Base-by-base conservation (phyloP, 2,113 vertebrate genomes). In the Ptilorrhoa leucosticta region DNA sequence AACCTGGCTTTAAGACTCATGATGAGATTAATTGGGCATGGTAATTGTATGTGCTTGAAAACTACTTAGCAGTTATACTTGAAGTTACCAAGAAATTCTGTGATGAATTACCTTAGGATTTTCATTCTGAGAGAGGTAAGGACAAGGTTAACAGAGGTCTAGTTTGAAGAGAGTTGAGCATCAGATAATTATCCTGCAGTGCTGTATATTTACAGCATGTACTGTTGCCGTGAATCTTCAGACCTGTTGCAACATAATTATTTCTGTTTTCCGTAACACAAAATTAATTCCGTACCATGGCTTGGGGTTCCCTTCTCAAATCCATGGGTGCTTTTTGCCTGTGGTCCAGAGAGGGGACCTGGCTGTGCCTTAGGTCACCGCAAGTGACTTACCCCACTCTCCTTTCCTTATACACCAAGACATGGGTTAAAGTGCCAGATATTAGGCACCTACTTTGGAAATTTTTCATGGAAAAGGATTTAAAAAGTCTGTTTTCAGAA, bases 91-190 rank as follows among this genome's bases (percentile, higher is more conserved):
- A 83, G 90, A 92, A 61, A 79, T 95, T 90, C 60, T 77, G 12
- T 90, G 82, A 94, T 93, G 23, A 95, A 93, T 92, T 90, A 80
- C 47, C 28, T 80, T 53, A 71, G 65, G 47, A 78, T 92, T 96
- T 94, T 65, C 65, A 83, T 79, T 93, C 72, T 50, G 65, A 65
- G 47, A 78, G 71, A 82, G 83, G 53, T 72, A 86, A 91, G 72
- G 85, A 88, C 85, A 92, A 94, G 88, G 93, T 94, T 92, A 91
- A 87, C 65, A 79, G 72, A 83, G 83, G 72, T 87, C 56, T 94
- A 65, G 72, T 85, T 50, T 71, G 72, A 89, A 90, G 77, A 58
- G 40, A 72, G 50, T 63, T 83, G 47, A 93, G 53, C 76, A 78
- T 35, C 31, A 72, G 72, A 47, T 93, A 93, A 91, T 95, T 95